Evolutionary conservation across 2,113 vertebrate species (phyloP), one percentile per base, ranked within the genome.

Genomic region (Oncorhynchus mykiss): DNA sequence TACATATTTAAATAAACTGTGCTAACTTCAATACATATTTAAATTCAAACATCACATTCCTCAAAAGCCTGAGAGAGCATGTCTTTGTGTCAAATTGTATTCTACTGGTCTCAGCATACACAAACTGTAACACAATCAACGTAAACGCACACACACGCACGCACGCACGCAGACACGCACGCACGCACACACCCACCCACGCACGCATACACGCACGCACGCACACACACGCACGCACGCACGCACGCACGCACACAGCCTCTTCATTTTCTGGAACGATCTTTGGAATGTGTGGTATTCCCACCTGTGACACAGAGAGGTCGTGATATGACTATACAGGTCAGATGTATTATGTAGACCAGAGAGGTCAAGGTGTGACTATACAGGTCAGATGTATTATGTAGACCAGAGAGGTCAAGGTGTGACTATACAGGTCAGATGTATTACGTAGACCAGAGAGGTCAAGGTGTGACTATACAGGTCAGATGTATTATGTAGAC

Each of bases 1-100:
- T 34, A 1, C 5, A 34, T 34, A 6, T 34, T 6, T 34, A 34
- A 6, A 34, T 34, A 5, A 34, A 34, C 5, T 0, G 5, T 34
- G 31, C 31, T 34, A 34, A 34, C 5, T 7, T 7, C 5, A 34
- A 7, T 34, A 2, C 34, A 39, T 39, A 8, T 7, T 7, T 8
- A 7, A 7, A 64, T 70, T 54, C 24, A 77, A 70, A 67, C 12
- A 51, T 24, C 22, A 14, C 39, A 59, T 83, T 64, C 51, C 49
- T 29, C 51, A 54, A 34, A 73, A 67, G 34, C 8, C 67, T 0
- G 9, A 82, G 67, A 34, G 39, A 74, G 76, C 24, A 68, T 25
- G 54, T 51, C 72, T 80, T 67, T 78, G 69, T 79, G 64, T 81
- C 27, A 9, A 54, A 64, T 76, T 72, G 72, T 39, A 79, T 62